Conservation (phyloP, 2,797 vertebrate genomes). For the Chiroxiphia lanceolata region DNA sequence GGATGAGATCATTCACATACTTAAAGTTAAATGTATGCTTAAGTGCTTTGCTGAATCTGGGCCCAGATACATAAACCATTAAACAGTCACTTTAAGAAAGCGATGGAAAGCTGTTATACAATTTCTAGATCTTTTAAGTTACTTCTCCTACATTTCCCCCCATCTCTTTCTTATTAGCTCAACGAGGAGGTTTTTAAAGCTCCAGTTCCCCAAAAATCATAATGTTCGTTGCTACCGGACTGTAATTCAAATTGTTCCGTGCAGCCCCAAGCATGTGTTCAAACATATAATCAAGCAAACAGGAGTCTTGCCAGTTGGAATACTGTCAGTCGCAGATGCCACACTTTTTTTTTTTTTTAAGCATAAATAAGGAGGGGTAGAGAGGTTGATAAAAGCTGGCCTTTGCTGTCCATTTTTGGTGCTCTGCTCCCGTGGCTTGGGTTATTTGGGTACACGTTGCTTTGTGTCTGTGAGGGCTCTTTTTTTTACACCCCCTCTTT, state of each 20-base stretch:
- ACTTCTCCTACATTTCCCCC: neutral
- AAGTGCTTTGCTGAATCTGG: constrained; percentile 66
- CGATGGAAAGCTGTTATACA: constrained; percentile 25
- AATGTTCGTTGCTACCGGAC: constrained; percentile 3
- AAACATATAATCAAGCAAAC: constrained; percentile 50
- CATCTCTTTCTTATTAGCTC: constrained; percentile 33
- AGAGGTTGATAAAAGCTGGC: neutral
- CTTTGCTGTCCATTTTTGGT: neutral
- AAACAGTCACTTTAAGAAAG: constrained; percentile 61
- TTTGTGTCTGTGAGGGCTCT: constrained; percentile 40
- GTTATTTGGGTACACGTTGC: constrained; percentile 12
- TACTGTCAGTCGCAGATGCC: constrained; percentile 45
- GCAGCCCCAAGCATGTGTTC: constrained; percentile 59
- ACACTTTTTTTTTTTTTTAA: neutral
- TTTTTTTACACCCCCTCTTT: neutral
- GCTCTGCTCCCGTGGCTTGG: neutral
- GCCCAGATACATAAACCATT: constrained; percentile 67
- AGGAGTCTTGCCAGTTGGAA: constrained; percentile 47
- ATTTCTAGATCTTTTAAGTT: constrained; percentile 60
- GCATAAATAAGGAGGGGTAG: neutral
- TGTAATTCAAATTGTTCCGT: constrained; percentile 58
- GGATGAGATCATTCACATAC: constrained; percentile 56
- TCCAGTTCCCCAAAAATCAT: constrained; percentile 26
- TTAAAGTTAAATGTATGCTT: constrained; percentile 61
- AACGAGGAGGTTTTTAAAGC: constrained; percentile 62